These are phyloP conservation scores for Chrysotoxum bicinctum DNA, from an alignment of 2,888 invertebrate genomes.

Conservation along the genomic window DNA sequence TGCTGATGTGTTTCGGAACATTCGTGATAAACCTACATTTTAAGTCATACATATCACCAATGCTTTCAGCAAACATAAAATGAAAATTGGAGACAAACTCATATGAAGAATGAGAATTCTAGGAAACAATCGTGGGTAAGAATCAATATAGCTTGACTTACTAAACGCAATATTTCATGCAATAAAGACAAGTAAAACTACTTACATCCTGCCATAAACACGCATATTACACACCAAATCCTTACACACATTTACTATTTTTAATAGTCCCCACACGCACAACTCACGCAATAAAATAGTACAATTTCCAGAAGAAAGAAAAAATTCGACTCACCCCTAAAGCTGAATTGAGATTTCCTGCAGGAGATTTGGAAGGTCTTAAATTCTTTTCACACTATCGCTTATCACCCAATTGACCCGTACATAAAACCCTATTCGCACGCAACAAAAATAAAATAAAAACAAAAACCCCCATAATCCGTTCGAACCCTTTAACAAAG, in stretches of 20 bases:
- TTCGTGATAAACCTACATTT: too few relatives aligned
- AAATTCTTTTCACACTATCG: conserved; percentile 19
- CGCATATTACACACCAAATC: background rate
- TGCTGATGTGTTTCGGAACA: too few relatives aligned
- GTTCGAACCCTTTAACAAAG: conserved; percentile 16
- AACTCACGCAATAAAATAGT: background rate
- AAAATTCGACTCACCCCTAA: background rate
- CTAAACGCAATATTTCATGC: too few relatives aligned
- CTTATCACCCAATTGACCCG: conserved; percentile 44
- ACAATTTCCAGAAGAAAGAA: background rate
- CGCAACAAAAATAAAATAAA: conserved; percentile 27
- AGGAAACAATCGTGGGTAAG: too few relatives aligned
- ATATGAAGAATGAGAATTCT: too few relatives aligned
- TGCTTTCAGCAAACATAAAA: too few relatives aligned
- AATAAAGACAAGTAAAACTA: background rate
- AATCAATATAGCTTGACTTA: too few relatives aligned
- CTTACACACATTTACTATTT: background rate
- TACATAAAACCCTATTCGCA: conserved; percentile 8
- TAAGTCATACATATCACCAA: too few relatives aligned
- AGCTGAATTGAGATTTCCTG: conserved; percentile 26
- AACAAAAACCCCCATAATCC: conserved; percentile 23
- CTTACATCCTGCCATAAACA: background rate
- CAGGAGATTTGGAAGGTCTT: conserved; percentile 27
- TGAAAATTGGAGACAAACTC: too few relatives aligned
- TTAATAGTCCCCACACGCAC: background rate